These are phyloP conservation scores for Corythoichthys intestinalis DNA, from an alignment of 2,113 vertebrate genomes.

Conservation along the genomic window DNA sequence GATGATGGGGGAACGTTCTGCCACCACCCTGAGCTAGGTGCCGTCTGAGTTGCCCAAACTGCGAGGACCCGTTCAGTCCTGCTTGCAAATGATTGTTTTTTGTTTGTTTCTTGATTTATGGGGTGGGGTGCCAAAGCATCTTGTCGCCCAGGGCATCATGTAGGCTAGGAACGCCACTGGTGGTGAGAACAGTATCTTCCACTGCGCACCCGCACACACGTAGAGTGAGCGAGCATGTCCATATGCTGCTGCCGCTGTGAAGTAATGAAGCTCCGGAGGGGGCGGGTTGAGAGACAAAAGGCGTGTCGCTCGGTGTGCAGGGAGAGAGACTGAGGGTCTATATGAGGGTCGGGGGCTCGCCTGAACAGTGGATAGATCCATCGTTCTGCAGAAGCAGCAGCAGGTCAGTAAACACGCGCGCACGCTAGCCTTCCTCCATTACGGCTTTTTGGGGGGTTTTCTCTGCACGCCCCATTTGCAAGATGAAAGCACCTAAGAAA, in stretches of 20 bases:
- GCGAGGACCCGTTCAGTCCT: too few relatives aligned
- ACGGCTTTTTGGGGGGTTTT: too few relatives aligned
- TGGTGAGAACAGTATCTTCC: too few relatives aligned
- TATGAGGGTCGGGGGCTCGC: constrained; percentile 1
- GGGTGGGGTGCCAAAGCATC: too few relatives aligned
- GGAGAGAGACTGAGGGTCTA: not conserved
- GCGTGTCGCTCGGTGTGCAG: not conserved
- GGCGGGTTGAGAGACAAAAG: not conserved
- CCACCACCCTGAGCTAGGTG: too few relatives aligned
- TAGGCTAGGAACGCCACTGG: not conserved
- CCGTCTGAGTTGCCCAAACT: too few relatives aligned
- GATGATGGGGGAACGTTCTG: too few relatives aligned
- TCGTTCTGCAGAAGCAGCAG: not conserved
- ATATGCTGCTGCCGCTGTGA: not conserved
- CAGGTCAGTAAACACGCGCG: not conserved
- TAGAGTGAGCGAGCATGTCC: not conserved
- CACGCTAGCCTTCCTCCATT: not conserved
- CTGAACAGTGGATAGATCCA: not conserved
- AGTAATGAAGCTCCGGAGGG: not conserved
- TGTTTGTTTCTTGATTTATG: too few relatives aligned
- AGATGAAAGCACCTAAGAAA: not conserved
- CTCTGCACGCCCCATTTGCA: not conserved
- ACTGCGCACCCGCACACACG: not conserved
- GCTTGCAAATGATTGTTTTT: too few relatives aligned
- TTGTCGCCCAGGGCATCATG: too few relatives aligned